Percentiles rank a stretch among this genome's conserved stretches.
These are phyloP conservation scores for Hydropotes inermis DNA, from an alignment of 2,113 vertebrate genomes.

Conservation along the genomic window DNA sequence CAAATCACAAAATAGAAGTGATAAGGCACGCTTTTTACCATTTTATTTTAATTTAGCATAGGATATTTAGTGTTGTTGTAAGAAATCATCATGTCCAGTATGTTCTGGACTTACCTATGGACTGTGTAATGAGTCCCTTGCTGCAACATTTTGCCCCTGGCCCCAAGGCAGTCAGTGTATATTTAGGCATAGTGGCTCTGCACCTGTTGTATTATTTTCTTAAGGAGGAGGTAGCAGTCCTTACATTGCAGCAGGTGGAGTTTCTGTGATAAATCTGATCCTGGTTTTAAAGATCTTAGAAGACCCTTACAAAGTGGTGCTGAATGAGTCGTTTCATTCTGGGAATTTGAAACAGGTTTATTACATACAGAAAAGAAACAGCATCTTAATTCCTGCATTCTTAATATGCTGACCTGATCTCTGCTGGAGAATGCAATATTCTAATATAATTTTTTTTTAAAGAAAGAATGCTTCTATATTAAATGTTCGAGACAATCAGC, in stretches of 20 bases:
- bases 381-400: conserved; percentile 41
- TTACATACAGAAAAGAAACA: conserved; percentile 59
- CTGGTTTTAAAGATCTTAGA: conserved; percentile 23
- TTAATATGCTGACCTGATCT: conserved; percentile 32
- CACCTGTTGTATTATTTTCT: conserved; percentile 59
- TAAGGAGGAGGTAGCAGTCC: conserved; percentile 62
- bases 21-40: not conserved
- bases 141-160: conserved; percentile 77
- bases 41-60: conserved; percentile 27
- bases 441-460: conserved; percentile 61
- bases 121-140: conserved; percentile 74
- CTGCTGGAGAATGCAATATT: conserved; percentile 66
- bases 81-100: conserved; percentile 71
- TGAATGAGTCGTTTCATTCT: conserved; percentile 37
- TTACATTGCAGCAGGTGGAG: conserved; percentile 78
- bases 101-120: conserved; percentile 6
- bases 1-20: not conserved
- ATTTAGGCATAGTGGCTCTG: conserved; percentile 58
- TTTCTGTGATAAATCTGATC: conserved; percentile 44
- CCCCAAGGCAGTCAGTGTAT: conserved; percentile 53
- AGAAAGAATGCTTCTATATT: conserved; percentile 82
- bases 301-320: conserved; percentile 39
- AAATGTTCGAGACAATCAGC: conserved; percentile 87
- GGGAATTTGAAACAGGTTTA: conserved; percentile 44
- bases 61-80: conserved; percentile 70